Conservation (phyloP, 2,797 vertebrate genomes). For the Myiotriccus ornatus region DNA sequence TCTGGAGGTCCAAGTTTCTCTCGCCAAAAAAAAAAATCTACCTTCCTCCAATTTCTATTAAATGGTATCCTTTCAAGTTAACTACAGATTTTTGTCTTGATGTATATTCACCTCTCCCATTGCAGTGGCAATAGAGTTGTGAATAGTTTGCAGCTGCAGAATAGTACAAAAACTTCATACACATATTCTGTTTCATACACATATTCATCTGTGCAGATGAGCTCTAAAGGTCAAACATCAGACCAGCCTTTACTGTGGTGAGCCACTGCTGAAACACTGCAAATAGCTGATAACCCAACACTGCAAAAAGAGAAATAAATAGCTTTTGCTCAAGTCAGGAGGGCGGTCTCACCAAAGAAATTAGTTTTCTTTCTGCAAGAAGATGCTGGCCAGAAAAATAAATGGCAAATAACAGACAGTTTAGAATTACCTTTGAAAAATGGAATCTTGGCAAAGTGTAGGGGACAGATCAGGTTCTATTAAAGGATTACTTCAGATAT, state of each 20-base stretch:
- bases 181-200: background rate
- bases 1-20: background rate
- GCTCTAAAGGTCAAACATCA: background rate
- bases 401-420: background rate
- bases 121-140: background rate
- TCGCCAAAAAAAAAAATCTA: background rate
- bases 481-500: background rate
- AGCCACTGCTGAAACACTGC: background rate
- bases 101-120: background rate
- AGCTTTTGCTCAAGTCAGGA: background rate
- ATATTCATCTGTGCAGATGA: background rate
- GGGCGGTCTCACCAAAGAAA: background rate
- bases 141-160: background rate
- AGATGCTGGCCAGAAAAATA: background rate
- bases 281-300: background rate
- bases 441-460: background rate
- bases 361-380: background rate
- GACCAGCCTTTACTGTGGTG: background rate
- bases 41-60: background rate
- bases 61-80: background rate
- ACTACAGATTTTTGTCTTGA: background rate
- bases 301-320: background rate
- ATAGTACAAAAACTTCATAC: background rate
- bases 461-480: background rate
- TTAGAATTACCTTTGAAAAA: conserved; percentile 7